Base-by-base conservation (phyloP, 2,113 vertebrate species). In the Nematolebias whitei region DNA sequence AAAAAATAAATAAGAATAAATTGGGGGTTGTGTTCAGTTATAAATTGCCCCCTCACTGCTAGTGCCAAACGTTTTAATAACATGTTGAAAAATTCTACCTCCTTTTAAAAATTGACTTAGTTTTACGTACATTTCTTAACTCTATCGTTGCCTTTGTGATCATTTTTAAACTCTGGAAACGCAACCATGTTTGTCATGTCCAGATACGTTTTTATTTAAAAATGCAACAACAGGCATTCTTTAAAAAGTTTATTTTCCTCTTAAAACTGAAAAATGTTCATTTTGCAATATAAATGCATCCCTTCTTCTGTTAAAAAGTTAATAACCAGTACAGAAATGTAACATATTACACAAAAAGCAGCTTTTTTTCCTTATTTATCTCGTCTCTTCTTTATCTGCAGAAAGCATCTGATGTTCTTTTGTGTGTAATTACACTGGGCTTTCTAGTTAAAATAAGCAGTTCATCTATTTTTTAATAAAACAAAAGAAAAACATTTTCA, bases 381-480 rank as follows among this genome's bases (percentile, higher is more conserved):
- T 58, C 43, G n/a, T n/a, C 38, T 73, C n/a, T 52, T 74, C 29
- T 67, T 79, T 43, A 68, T 76, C 72, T 75, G 63, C 74, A 72
- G 71, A 38, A 58, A 61, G 47, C 55, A 23, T 15, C 35, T 43
- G 54, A 38, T 59, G 12, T 59, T 65, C 44, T 26, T 68, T 76
- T 66, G 43, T 71, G 32, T 83, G 53, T 75, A 68, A 85, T 83
- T 78, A 72, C 68, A 78, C 67, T 78, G 80, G 66, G 63, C 39
- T 69, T 48, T 75, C 53, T 82, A 78, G 70, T 50, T 70, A 64
- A 66, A 64, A 63, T 40, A 41, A 75, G 79, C 78, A 72, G 55
- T 84, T 79, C 49, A 55, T 79, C 77, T 80, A 79, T 91, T 89
- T 89, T 91, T 58, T 91, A 88, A 86, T 88, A 91, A 89, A 89